Evolutionary conservation across 1,140 invertebrate genomes (phyloP).

Genomic region (Parasteatoda tepidariorum): DNA sequence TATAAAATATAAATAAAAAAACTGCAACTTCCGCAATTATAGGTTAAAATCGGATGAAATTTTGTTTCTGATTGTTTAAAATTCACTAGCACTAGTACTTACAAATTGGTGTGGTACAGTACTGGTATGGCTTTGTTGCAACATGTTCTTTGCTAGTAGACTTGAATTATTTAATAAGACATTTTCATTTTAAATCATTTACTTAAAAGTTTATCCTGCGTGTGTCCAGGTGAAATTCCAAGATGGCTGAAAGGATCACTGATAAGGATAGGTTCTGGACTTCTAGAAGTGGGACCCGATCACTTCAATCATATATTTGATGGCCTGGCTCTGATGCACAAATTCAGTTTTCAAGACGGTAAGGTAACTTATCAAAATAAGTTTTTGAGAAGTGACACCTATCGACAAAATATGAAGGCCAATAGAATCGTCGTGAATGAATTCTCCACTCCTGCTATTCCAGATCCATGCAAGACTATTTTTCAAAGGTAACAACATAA

Average conservation of each 20-base stretch:
- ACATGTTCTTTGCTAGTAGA: too few species aligned
- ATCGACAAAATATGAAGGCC: constrained; percentile 67
- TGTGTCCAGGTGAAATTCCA: constrained; percentile 69
- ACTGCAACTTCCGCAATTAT: too few species aligned
- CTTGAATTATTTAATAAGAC: too few species aligned
- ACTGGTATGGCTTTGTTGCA: too few species aligned
- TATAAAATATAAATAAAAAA: too few species aligned
- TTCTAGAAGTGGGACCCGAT: constrained; percentile 68
- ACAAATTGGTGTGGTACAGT: too few species aligned
- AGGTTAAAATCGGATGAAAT: too few species aligned
- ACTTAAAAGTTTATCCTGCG: too few species aligned
- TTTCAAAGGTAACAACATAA: constrained; percentile 66
- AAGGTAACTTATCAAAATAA: constrained; percentile 68
- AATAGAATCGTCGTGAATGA: constrained; percentile 80
- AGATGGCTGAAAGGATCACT: constrained; percentile 69
- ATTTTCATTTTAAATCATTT: too few species aligned
- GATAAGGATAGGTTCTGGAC: constrained; percentile 70
- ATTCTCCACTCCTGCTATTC: constrained; percentile 81
- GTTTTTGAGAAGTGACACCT: constrained; percentile 69
- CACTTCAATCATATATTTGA: constrained; percentile 71
- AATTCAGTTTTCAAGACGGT: constrained; percentile 67
- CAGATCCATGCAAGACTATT: constrained; percentile 70
- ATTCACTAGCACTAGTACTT: too few species aligned
- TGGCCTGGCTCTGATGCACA: constrained; percentile 70
- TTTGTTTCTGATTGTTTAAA: too few species aligned